phyloP scores from a whole-genome alignment of 2,797 vertebrate genomes.

The Manis pentadactyla region DNA sequence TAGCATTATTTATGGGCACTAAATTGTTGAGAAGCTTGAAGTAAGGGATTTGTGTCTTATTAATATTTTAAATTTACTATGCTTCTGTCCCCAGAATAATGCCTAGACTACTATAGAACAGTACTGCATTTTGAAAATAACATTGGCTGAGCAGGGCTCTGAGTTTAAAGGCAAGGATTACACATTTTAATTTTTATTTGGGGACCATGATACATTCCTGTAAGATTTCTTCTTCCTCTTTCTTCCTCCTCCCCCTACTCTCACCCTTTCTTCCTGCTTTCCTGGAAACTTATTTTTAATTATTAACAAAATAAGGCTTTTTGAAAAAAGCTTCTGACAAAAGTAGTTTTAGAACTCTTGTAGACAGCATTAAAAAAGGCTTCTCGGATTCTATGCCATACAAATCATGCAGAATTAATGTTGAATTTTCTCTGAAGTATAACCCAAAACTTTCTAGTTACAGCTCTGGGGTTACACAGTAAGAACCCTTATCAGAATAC shows the following conservation, averaged over 20 bases:
- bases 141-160: neutral
- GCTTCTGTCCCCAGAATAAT: neutral
- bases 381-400: neutral
- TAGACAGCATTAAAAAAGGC: neutral
- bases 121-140: neutral
- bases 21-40: neutral
- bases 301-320: neutral
- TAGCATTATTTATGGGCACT: neutral
- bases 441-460: neutral
- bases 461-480: neutral
- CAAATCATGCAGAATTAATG: neutral
- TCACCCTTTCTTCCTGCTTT: neutral
- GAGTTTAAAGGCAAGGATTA: neutral
- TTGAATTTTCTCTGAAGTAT: neutral
- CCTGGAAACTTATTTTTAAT: neutral
- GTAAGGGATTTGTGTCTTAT: neutral
- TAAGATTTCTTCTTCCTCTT: neutral
- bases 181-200: neutral
- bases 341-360: conserved; percentile 11
- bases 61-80: conserved; percentile 8
- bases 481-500: neutral
- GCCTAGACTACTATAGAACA: neutral
- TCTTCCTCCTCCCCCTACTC: neutral
- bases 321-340: neutral
- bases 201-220: neutral